These are phyloP conservation scores for Chloroclysta siterata DNA, from an alignment of 2,888 invertebrate species.

Conservation along the genomic window DNA sequence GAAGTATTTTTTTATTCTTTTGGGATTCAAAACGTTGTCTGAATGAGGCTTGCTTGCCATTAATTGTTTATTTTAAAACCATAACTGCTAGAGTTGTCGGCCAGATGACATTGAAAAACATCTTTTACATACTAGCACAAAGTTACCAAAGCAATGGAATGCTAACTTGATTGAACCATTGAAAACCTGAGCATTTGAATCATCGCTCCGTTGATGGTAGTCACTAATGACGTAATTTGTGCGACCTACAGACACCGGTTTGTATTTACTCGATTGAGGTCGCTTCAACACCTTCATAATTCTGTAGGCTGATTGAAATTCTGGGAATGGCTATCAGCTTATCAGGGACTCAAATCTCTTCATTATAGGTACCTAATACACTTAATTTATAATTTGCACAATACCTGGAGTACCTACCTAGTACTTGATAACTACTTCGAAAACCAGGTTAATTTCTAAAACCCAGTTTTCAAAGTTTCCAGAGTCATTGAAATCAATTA, in stretches of 20 bases:
- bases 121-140: slow-evolving; percentile 24
- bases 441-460: not conserved
- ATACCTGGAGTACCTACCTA: not conserved
- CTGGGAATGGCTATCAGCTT: not conserved
- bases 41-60: not conserved
- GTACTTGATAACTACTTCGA: not conserved
- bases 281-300: slow-evolving; percentile 27
- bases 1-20: not conserved
- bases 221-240: slow-evolving; percentile 69
- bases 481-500: not conserved
- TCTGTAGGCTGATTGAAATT: slow-evolving; percentile 12
- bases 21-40: not conserved
- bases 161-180: slow-evolving; percentile 56
- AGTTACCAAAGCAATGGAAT: slow-evolving; percentile 55
- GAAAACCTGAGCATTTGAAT: slow-evolving; percentile 55
- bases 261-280: slow-evolving; percentile 43
- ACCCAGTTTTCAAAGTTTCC: not conserved
- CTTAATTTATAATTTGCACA: not conserved
- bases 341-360: not conserved
- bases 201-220: slow-evolving; percentile 53
- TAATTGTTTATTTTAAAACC: no score
- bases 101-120: no score
- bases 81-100: no score
- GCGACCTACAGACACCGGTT: slow-evolving; percentile 71
- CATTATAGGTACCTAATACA: not conserved